Evolutionary conservation across 2,797 vertebrate genomes (phyloP).

Genomic region (Anguilla megastoma): DNA sequence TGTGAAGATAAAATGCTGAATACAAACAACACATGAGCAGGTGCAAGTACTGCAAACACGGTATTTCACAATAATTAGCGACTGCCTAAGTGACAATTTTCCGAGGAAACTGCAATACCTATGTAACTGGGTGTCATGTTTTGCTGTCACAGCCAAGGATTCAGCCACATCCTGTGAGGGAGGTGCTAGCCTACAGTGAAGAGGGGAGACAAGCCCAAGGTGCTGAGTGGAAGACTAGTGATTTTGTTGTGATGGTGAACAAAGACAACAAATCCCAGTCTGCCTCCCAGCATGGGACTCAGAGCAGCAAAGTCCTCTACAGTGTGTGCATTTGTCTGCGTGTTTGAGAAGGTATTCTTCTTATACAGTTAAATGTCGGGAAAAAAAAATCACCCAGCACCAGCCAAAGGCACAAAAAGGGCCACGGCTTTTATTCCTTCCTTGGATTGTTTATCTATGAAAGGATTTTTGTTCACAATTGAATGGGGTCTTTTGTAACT

Average conservation of each 20-base stretch:
- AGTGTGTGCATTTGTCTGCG: neutral
- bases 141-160: neutral
- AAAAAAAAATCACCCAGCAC: neutral
- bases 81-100: neutral
- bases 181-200: neutral
- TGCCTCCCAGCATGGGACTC: slow-evolving; percentile 65
- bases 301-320: neutral
- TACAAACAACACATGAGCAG: neutral
- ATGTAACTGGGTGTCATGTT: neutral
- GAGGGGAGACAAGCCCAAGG: slow-evolving; percentile 37
- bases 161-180: neutral
- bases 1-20: neutral
- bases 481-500: neutral
- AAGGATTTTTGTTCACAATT: neutral
- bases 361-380: neutral
- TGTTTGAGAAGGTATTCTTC: neutral
- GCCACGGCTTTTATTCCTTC: neutral
- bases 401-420: neutral
- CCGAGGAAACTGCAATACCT: neutral
- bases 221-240: slow-evolving; percentile 86
- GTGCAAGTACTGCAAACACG: neutral
- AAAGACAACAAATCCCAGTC: slow-evolving; percentile 84
- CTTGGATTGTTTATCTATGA: neutral
- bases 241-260: slow-evolving; percentile 81
- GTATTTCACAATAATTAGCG: neutral